phyloP scores from a whole-genome alignment of 2,113 vertebrate species.

The Epinephelus fuscoguttatus region DNA sequence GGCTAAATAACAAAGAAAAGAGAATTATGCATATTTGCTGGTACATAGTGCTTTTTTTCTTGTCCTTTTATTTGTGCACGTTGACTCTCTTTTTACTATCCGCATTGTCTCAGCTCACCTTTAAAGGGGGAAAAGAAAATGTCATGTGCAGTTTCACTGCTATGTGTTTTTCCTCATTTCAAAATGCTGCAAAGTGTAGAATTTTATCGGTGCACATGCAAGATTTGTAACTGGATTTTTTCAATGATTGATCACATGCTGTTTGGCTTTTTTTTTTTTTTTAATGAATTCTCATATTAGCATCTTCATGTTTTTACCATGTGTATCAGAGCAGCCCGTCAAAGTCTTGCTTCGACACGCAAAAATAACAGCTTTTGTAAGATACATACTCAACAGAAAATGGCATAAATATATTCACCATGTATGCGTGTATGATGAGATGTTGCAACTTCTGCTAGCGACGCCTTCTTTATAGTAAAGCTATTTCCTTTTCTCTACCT shows the following conservation, averaged over 20 bases:
- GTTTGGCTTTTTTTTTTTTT: slow-evolving; percentile 57
- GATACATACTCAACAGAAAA: slow-evolving; percentile 75
- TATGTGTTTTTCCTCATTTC: slow-evolving; percentile 43
- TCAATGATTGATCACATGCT: slow-evolving; percentile 42
- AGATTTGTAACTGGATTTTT: slow-evolving; percentile 36
- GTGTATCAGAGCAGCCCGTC: slow-evolving; percentile 71
- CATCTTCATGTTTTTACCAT: slow-evolving; percentile 66
- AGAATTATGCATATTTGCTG: slow-evolving; percentile 58
- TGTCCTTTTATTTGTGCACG: slow-evolving; percentile 37
- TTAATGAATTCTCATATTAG: slow-evolving; percentile 48
- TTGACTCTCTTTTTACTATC: slow-evolving; percentile 38
- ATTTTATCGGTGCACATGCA: slow-evolving; percentile 32
- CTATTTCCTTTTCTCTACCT: slow-evolving; percentile 85
- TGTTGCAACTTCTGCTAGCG: slow-evolving; percentile 86
- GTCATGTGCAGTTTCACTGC: slow-evolving; percentile 46
- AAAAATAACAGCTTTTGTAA: slow-evolving; percentile 81
- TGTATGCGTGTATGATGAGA: slow-evolving; percentile 86
- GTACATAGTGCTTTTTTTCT: slow-evolving; percentile 50
- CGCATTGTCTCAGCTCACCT: slow-evolving; percentile 20
- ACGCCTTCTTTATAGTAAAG: slow-evolving; percentile 88
- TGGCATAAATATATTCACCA: slow-evolving; percentile 82
- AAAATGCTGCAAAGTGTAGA: slow-evolving; percentile 57
- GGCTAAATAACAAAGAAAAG: slow-evolving; percentile 51
- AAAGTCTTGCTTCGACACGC: slow-evolving; percentile 75
- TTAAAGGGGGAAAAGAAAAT: slow-evolving; percentile 26